Percentiles rank a stretch among this genome's conserved stretches.
Evolutionary conservation across 2,113 vertebrate genomes (phyloP).

Genomic region (Poicephalus meyeri): DNA sequence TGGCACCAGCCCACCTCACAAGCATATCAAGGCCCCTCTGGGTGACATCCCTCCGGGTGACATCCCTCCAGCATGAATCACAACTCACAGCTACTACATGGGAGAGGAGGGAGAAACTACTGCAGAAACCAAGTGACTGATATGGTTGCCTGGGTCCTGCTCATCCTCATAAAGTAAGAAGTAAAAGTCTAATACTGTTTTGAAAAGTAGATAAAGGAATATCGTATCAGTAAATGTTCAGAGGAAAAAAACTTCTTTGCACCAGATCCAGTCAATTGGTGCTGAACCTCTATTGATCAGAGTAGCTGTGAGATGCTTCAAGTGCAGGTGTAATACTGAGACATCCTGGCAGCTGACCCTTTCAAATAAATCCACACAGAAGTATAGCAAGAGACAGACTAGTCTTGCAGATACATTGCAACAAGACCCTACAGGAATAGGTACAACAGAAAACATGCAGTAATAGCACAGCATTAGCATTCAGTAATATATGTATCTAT

Average conservation of each 20-base stretch:
- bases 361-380: neutral
- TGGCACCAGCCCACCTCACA: neutral
- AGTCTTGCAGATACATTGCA: neutral
- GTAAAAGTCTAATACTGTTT: neutral
- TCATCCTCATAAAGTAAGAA: neutral
- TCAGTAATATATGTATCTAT: rapidly evolving
- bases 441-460: neutral
- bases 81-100: neutral
- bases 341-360: neutral
- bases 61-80: neutral
- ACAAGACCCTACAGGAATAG: neutral
- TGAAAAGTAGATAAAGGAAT: neutral
- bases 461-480: rapidly evolving
- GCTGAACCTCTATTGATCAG: neutral
- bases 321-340: neutral
- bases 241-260: neutral
- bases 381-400: rapidly evolving
- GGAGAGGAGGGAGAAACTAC: neutral
- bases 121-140: neutral
- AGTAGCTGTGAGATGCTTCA: neutral
- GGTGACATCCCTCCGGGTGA: neutral
- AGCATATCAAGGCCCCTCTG: neutral
- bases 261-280: neutral
- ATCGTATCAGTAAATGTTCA: neutral
- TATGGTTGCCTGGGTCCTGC: neutral